Conservation (phyloP, 1,140 invertebrate species). For the Bicyclus anynana region DNA sequence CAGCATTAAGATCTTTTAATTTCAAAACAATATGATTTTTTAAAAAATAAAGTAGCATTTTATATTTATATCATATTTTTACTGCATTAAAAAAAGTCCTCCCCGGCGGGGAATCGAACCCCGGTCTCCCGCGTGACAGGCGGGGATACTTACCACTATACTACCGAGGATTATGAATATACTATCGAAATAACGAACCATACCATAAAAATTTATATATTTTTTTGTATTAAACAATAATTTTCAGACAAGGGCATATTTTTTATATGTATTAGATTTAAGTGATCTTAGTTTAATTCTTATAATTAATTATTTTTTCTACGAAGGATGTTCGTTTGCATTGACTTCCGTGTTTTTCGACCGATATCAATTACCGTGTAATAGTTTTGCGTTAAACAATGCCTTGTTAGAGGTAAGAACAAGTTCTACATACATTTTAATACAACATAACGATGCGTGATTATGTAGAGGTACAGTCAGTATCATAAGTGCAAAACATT, state of each 20-base stretch:
- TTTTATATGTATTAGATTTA: no score
- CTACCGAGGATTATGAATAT: slow-evolving; percentile 33
- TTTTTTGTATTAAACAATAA: no score
- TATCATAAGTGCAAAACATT: not conserved
- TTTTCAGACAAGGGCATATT: not conserved
- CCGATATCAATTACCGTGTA: slow-evolving; percentile 27
- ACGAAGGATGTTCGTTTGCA: slow-evolving; percentile 9
- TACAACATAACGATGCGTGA: slow-evolving; percentile 14
- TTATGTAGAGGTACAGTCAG: not conserved
- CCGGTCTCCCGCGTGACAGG: slow-evolving; percentile 44
- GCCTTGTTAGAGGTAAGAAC: slow-evolving; percentile 43
- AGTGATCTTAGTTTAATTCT: no score
- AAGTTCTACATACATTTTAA: slow-evolving; percentile 15
- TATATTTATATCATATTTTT: no score
- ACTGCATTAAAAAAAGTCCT: not conserved
- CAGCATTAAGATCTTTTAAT: no score
- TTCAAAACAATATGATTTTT: no score
- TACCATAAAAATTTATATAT: no score
- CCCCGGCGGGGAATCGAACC: slow-evolving; percentile 40
- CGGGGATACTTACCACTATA: slow-evolving; percentile 46
- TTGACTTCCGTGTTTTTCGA: slow-evolving; percentile 35
- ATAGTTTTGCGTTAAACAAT: slow-evolving; percentile 37
- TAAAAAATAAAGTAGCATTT: no score
- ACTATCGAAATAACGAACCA: not conserved
- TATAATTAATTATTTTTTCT: no score